Evolutionary conservation across 2,888 invertebrate genomes (phyloP).

Genomic region (Sussaba pulchella): DNA sequence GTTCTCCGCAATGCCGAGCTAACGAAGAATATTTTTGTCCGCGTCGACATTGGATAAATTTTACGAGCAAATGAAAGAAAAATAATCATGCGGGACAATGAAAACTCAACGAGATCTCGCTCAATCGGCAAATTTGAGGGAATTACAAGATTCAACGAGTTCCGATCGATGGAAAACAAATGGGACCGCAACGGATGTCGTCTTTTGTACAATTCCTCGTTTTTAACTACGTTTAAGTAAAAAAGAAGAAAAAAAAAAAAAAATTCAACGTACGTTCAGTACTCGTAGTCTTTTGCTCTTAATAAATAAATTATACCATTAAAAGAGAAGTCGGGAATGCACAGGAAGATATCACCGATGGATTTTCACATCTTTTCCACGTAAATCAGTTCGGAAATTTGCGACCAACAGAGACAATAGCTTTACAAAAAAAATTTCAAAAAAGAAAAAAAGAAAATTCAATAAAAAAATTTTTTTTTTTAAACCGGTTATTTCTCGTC

Average conservation of each 20-base stretch:
- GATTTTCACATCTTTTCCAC: constrained; percentile 12
- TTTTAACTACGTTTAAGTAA: not conserved
- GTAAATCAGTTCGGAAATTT: constrained; percentile 43
- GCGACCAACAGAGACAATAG: constrained; percentile 38
- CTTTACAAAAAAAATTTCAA: not conserved
- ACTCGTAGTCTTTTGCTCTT: constrained; percentile 76
- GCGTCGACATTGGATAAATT: constrained; percentile 5
- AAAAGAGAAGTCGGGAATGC: constrained; percentile 61
- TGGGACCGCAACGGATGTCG: constrained; percentile 2
- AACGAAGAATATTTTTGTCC: constrained; percentile 4
- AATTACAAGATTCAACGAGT: constrained; percentile 4
- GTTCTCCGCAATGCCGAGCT: not conserved
- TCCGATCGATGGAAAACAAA: constrained; percentile 15
- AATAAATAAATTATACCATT: constrained; percentile 78
- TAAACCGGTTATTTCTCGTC: constrained; percentile 21
- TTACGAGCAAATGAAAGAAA: not conserved
- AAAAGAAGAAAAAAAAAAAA: constrained; percentile 27
- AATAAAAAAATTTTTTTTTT: not conserved
- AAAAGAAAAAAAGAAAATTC: not conserved
- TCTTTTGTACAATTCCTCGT: not conserved
- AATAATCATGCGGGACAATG: not conserved
- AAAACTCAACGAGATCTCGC: constrained; percentile 4
- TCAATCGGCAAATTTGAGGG: not conserved
- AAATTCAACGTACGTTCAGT: not conserved
- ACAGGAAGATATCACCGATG: constrained; percentile 57